Evolutionary conservation across 2,113 vertebrate genomes (phyloP).

Genomic region (Limnothrissa miodon): DNA sequence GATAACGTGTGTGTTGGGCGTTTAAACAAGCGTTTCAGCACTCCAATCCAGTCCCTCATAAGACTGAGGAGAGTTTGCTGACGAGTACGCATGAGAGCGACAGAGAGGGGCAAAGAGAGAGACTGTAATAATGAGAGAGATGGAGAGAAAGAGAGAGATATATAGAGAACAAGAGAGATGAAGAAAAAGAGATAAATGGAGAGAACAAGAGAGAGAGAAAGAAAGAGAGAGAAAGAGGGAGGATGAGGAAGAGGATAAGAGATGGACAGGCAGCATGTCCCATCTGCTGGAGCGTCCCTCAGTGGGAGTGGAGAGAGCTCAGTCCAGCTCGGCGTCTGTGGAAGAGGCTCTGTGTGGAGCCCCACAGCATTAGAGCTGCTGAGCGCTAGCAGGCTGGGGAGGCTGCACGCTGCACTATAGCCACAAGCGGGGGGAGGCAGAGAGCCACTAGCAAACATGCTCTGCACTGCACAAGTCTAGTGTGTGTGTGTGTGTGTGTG

Average conservation of each 20-base stretch:
- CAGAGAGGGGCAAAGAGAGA: neutral
- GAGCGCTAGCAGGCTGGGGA: neutral
- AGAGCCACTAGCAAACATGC: neutral
- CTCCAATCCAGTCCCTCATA: neutral
- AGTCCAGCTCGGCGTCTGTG: neutral
- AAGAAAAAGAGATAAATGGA: neutral
- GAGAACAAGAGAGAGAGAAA: neutral
- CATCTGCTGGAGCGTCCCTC: neutral
- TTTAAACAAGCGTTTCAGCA: neutral
- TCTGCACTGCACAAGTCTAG: neutral
- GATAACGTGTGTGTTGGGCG: neutral
- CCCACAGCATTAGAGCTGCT: neutral
- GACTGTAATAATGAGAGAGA: neutral
- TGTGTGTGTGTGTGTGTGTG: constrained; percentile 10
- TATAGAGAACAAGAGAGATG: neutral
- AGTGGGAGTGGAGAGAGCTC: neutral
- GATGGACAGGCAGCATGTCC: no score
- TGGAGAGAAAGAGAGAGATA: neutral
- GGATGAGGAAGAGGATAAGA: neutral
- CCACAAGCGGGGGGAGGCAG: neutral
- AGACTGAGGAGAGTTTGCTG: neutral
- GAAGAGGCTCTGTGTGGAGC: neutral
- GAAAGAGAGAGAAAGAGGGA: neutral
- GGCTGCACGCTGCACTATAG: neutral
- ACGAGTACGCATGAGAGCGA: neutral